Base-by-base conservation (phyloP, 2,113 vertebrate species). In the Rhombomys opimus region DNA sequence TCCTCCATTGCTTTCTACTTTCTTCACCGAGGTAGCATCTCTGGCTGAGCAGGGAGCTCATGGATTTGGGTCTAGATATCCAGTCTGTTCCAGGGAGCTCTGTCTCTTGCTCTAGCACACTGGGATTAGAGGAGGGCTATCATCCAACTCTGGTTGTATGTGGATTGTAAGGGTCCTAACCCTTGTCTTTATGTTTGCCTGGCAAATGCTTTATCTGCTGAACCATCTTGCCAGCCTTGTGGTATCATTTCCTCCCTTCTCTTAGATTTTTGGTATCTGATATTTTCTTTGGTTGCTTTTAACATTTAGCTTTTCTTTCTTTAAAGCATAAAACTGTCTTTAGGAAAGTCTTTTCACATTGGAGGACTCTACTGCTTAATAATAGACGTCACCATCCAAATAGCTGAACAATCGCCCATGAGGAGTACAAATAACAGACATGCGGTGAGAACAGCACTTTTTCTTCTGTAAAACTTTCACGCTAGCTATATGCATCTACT, bases 341-440 rank as follows among this genome's bases (percentile, higher is more conserved):
- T 90, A 96, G 52, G 38, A 93, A 88, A 92, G 7, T 14, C 38
- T 90, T 96, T 72, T 41, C 91, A 87, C 41, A 38, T 73, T 50
- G 59, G 52, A 94, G 25, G 7, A 18, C 35, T 77, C 61, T 76
- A 68, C 61, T 82, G 61, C 9, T 76, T 87, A 90, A 86, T 68
- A 75, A 76, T 30, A 75, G 17, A 89, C 4, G 5, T 82, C 4
- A 35, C 14, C 95, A 78, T 72, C 46, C 23, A 91, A 94, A 73
- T 57, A 87, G 20, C 38, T 94, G 41, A 88, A 76, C 94, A 85
- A 88, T 90, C 80, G 67, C 54, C 11, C 86, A 20, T 2, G 68
- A 87, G 13, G 14, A 59, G 8, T 1, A 67, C 70, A 87, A 52
- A 77, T 90, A 89, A 75, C 54, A 93, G 46, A 90, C 65, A 92